These are phyloP conservation scores for Sinonovacula constricta DNA, from an alignment of 1,140 invertebrate genomes.

Conservation along the genomic window DNA sequence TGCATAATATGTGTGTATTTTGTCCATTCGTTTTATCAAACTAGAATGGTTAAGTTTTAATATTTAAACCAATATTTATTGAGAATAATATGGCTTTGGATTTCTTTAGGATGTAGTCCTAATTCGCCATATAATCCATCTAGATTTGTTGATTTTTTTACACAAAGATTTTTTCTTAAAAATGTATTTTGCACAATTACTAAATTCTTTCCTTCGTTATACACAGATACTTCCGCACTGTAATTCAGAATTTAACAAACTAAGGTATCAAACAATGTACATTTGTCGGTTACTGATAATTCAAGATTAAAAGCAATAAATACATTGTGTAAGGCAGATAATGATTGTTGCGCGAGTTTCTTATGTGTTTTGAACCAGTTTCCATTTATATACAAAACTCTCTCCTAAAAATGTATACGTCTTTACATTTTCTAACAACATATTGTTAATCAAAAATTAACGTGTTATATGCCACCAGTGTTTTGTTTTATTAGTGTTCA, in stretches of 20 bases:
- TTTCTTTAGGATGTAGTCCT: background rate
- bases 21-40: no score
- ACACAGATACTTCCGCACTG: background rate
- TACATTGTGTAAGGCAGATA: conserved; percentile 3
- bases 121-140: conserved; percentile 22
- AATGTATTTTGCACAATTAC: conserved; percentile 10
- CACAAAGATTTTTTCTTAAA: conserved; percentile 13
- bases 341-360: conserved; percentile 3
- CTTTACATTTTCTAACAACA: background rate
- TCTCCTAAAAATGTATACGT: conserved; percentile 22
- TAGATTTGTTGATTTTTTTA: conserved; percentile 20
- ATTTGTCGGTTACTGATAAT: background rate
- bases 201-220: conserved; percentile 4
- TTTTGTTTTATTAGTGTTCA: no score
- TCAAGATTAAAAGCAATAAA: conserved; percentile 16
- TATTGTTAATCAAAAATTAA: background rate
- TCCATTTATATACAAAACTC: no score
- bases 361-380: conserved; percentile 27
- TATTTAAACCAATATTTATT: background rate
- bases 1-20: background rate
- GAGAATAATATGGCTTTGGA: conserved; percentile 1
- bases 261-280: conserved; percentile 15
- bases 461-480: background rate
- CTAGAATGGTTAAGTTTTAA: no score
- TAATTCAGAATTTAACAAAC: conserved; percentile 22